Base-by-base conservation (phyloP, 2,113 vertebrate species). In the Azemiops feae region DNA sequence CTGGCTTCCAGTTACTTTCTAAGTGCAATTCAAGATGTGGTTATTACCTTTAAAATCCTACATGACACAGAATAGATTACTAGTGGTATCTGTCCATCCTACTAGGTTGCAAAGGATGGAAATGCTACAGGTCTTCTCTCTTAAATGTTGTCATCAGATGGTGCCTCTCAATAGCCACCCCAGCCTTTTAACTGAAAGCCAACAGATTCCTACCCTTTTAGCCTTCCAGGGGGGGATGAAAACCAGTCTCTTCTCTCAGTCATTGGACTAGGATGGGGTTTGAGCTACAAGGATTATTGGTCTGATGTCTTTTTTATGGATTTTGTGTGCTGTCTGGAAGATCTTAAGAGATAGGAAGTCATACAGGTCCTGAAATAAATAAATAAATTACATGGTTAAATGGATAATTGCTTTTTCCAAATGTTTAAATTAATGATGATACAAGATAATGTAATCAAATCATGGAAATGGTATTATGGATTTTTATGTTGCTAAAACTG, bases 401-500 rank as follows among this genome's bases (percentile, higher is more conserved):
- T 54, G 47, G 27, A 92, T 57, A 39, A 25, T 6, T 55, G 12
- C 39, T 30, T 43, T 85, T 55, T 45, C 52, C 90, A 25, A 85
- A 91, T 55, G 4, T 91, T 81, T 91, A 91, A 91, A 91, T 85
- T n/a, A 91, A 85, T 85, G 20, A 54, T 34, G 39, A 43, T 55
- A 16, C 10, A 43, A 11, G 22, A 53, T 91, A 85, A 90, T 39
- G 54, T 54, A 85, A 18, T 85, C 69, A 91, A 81, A 81, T 20
- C 52, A 60, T 64, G 60, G 8, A 8, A 47, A 47, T 90, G 18
- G 85, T 54, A 85, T 45, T 54, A 25, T 91, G 69, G 43, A 91
- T 34, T 23, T 50, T 53, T 54, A 39, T 22, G 12, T 85, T 55
- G 2, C 39, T 81, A 85, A 91, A 91, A 91, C 5, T 54, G 18